These are phyloP conservation scores for Pristionchus pacificus DNA, from an alignment of 1,140 invertebrate genomes.

Conservation along the genomic window DNA sequence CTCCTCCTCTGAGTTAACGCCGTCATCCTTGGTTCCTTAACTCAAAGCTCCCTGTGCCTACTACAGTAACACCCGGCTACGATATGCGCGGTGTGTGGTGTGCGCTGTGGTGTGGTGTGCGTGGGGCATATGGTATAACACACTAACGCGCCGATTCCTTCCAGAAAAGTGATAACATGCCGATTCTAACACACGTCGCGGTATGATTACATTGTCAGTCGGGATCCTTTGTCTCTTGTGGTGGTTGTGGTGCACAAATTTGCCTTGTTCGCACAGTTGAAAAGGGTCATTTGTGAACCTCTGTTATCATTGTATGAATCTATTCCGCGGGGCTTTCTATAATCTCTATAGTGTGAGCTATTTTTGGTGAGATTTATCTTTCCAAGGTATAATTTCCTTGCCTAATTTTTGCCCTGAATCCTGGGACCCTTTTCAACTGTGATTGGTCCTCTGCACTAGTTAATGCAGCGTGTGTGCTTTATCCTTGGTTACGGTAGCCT, in stretches of 20 bases:
- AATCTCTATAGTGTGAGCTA: not conserved
- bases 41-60: not conserved
- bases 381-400: not conserved
- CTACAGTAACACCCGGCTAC: no score
- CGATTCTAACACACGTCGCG: not conserved
- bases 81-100: no score
- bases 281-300: not conserved
- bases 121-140: not conserved
- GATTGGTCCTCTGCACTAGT: no score
- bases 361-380: no score
- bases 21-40: not conserved
- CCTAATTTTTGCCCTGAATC: not conserved
- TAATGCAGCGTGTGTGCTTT: no score
- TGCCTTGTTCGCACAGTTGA: not conserved
- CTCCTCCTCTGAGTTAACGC: not conserved
- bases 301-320: not conserved
- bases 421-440: no score
- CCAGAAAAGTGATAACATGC: not conserved
- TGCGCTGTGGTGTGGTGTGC: not conserved
- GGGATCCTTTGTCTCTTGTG: not conserved
- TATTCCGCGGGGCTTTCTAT: not conserved
- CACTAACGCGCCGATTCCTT: not conserved
- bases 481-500: no score
- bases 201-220: not conserved
- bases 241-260: not conserved